These are phyloP conservation scores for Carterocephalus palaemon DNA, from an alignment of 2,888 invertebrate species.

Conservation along the genomic window DNA sequence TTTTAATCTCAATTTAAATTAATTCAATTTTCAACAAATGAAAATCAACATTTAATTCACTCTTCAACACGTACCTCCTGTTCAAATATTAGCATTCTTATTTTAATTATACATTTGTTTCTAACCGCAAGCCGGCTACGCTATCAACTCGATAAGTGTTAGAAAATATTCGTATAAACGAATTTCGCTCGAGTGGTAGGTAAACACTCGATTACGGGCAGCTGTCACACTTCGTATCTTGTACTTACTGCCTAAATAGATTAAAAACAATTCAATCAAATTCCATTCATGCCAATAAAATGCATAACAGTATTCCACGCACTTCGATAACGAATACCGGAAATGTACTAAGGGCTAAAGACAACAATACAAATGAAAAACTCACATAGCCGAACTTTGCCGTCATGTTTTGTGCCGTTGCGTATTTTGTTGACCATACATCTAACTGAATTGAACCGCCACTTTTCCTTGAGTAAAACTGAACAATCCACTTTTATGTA, in stretches of 20 bases:
- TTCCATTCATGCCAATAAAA: constrained; percentile 12
- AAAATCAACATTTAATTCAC: no score
- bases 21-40: no score
- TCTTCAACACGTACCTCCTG: no score
- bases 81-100: no score
- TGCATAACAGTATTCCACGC: constrained; percentile 2
- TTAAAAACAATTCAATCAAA: constrained; percentile 24
- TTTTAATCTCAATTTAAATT: no score
- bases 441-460: constrained; percentile 75
- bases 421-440: constrained; percentile 77
- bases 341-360: constrained; percentile 10
- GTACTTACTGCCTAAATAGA: constrained; percentile 3
- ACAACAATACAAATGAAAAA: constrained; percentile 34
- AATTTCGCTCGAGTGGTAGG: constrained; percentile 32
- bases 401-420: constrained; percentile 80
- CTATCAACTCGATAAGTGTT: constrained; percentile 26
- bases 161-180: constrained; percentile 26
- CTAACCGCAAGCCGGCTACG: background rate
- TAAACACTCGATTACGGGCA: constrained; percentile 18
- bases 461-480: constrained; percentile 68
- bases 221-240: constrained; percentile 10
- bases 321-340: constrained; percentile 13
- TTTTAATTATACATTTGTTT: background rate
- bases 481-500: constrained; percentile 74
- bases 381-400: constrained; percentile 80